Evolutionary conservation across 2,888 invertebrate species (phyloP), one percentile per base, ranked within the genome.

Genomic region (Eustalomyia histrio): DNA sequence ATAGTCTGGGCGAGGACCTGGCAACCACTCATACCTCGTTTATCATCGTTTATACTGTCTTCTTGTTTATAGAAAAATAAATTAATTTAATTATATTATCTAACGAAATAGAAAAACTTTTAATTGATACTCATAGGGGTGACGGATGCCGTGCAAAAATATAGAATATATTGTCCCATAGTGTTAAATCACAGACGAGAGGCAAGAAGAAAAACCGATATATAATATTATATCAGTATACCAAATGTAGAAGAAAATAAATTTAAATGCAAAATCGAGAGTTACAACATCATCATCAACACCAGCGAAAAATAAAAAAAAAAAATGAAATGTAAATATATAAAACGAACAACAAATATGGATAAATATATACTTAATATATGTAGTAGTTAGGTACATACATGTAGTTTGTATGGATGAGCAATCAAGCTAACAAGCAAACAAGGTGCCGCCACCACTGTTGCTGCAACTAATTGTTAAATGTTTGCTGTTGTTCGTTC

Each of bases 341-440:
- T n/a, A 63, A 64, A 64, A 24, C 14, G 0, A 18, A 47, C 9
- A n/a, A 21, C 18, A 3, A 21, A 43, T 9, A 39, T 43, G 17
- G 17, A 24, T 6, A 47, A 16, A 29, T 29, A 29, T 29, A 21
- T 4, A 21, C 21, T 21, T 3, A 4, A 21, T 6, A 6, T 29
- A 29, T 29, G 7, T 29, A 29, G n/a, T 7, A 6, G 3, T 6
- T 6, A 6, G 7, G 1, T 6, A 1, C 1, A 4, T 29, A 7
- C 29, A 29, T 29, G 29, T 29, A 29, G 3, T 29, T 29, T 33
- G 24, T 60, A 64, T 17, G 74, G 74, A 69, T 71, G 74, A 75
- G 69, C 75, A 65, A 71, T 64, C 75, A 69, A 52, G 33, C 39
- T 58, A 79, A 64, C 60, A 71, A 78, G 24, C 61, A 68, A 60